Evolutionary conservation across 2,797 vertebrate genomes (phyloP).

Genomic region (Sebastes oblongus): DNA sequence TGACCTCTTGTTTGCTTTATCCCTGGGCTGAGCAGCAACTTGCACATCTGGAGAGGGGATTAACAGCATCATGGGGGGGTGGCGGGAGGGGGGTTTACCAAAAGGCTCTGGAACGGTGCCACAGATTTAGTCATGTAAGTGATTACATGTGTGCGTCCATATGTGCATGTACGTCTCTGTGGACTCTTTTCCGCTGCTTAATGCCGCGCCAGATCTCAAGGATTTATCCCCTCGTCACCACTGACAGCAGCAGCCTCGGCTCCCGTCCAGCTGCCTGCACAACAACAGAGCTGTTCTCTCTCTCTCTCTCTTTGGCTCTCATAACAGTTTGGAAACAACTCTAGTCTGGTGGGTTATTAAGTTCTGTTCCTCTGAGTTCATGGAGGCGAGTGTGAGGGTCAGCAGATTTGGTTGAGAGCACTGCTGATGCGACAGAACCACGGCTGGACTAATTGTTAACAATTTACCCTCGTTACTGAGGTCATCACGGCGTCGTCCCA

Average conservation of each 20-base stretch:
- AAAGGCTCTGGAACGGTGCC: not conserved
- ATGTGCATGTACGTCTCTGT: not conserved
- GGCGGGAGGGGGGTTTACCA: constrained; percentile 11
- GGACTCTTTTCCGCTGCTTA: not conserved
- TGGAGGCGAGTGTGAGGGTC: constrained; percentile 54
- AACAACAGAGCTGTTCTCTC: constrained; percentile 22
- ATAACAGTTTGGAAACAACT: constrained; percentile 30
- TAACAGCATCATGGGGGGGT: constrained; percentile 12
- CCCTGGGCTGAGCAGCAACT: not conserved
- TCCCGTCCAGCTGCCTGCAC: constrained; percentile 14
- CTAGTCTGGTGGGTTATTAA: constrained; percentile 29
- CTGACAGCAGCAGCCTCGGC: constrained; percentile 6
- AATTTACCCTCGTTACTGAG: constrained; percentile 18
- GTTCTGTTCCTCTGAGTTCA: constrained; percentile 46
- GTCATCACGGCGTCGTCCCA: not conserved
- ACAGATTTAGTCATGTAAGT: constrained; percentile 29
- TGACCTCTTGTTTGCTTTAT: constrained; percentile 23
- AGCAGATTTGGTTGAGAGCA: constrained; percentile 60
- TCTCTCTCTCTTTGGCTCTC: constrained; percentile 12
- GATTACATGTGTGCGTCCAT: not conserved
- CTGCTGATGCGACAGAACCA: constrained; percentile 68
- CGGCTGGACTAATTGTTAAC: constrained; percentile 71
- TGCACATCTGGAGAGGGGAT: constrained; percentile 47
- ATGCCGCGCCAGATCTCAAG: constrained; percentile 12
- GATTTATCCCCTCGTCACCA: not conserved